Evolutionary conservation across 2,888 invertebrate species (phyloP).

Genomic region (Trichogramma dendrolimi): DNA sequence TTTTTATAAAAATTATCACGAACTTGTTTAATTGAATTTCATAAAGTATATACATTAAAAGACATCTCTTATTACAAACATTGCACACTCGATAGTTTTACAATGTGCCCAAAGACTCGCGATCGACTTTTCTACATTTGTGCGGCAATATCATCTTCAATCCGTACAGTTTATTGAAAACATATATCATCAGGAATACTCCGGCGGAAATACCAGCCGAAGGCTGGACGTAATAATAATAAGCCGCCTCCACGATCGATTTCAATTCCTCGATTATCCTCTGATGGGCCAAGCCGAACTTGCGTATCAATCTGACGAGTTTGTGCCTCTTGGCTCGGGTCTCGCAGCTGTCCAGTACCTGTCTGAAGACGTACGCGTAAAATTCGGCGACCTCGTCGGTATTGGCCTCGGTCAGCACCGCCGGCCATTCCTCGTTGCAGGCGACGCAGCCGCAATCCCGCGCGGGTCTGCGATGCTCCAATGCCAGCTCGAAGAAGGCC

Average conservation of each 20-base stretch:
- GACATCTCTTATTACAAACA: background rate
- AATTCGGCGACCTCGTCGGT: too few relatives aligned
- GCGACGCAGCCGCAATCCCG: constrained; percentile 68
- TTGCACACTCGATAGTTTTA: background rate
- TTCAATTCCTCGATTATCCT: constrained; percentile 9
- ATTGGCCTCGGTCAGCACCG: background rate
- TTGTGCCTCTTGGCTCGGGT: too few relatives aligned
- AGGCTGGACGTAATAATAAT: constrained; percentile 14
- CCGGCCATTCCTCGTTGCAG: constrained; percentile 68
- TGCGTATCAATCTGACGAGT: too few relatives aligned
- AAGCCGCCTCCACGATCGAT: constrained; percentile 1
- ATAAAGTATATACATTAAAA: background rate
- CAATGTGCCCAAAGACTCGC: background rate
- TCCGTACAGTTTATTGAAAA: constrained; percentile 11
- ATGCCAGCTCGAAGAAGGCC: constrained; percentile 11
- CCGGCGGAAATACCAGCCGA: constrained; percentile 6
- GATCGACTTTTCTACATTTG: background rate
- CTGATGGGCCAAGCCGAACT: constrained; percentile 5
- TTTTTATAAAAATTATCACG: too few relatives aligned
- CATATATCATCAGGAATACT: constrained; percentile 1
- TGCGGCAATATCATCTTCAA: background rate
- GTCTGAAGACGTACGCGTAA: too few relatives aligned
- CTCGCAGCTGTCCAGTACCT: too few relatives aligned
- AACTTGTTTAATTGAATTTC: background rate
- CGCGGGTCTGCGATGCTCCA: constrained; percentile 35